These are phyloP conservation scores for Achroia grisella DNA, from an alignment of 1,140 invertebrate species.

Conservation along the genomic window DNA sequence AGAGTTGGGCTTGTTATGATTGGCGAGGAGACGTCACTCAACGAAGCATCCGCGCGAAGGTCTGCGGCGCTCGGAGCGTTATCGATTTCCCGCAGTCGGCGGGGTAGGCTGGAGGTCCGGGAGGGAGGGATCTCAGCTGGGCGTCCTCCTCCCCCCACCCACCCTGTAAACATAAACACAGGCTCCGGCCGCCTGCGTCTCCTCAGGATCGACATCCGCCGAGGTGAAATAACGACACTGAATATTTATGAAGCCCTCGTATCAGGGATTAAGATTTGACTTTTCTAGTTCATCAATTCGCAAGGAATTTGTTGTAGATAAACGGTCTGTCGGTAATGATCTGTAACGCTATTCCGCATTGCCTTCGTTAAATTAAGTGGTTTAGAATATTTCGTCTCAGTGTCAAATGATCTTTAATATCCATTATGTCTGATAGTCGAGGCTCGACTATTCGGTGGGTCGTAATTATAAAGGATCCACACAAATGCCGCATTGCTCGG, in stretches of 20 bases:
- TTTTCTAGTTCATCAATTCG: constrained; percentile 58
- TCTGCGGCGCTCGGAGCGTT: constrained; percentile 52
- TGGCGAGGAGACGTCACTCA: constrained; percentile 31
- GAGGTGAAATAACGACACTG: constrained; percentile 66
- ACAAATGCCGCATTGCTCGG: background rate
- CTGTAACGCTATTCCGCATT: background rate
- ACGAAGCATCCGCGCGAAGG: constrained; percentile 38
- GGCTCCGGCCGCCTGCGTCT: constrained; percentile 30
- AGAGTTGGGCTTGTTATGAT: background rate
- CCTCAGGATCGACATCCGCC: constrained; percentile 56
- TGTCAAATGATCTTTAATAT: background rate
- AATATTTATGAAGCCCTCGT: constrained; percentile 65
- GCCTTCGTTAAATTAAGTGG: background rate
- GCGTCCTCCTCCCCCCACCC: constrained; percentile 26
- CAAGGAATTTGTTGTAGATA: constrained; percentile 29
- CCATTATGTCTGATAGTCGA: background rate
- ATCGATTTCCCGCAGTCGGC: constrained; percentile 61
- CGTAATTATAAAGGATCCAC: no score
- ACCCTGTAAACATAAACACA: constrained; percentile 69
- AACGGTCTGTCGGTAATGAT: constrained; percentile 8
- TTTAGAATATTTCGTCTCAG: background rate
- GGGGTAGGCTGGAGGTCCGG: constrained; percentile 13
- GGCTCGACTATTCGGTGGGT: no score
- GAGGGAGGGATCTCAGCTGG: constrained; percentile 44
- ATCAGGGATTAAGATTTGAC: constrained; percentile 59